Conservation (phyloP, 1,140 invertebrate genomes). For the Scaptomyza graminum region DNA sequence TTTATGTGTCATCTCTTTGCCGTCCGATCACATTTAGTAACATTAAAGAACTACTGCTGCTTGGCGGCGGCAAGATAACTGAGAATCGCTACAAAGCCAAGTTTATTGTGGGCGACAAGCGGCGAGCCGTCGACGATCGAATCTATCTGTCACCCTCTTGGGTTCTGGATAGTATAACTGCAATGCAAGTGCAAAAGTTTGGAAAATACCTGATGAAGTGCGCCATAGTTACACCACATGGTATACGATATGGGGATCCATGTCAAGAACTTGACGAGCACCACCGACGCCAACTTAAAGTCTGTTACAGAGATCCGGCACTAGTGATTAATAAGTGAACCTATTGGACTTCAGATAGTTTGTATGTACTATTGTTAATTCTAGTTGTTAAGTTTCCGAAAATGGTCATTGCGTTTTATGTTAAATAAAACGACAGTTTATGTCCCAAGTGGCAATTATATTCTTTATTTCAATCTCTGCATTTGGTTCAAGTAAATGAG, state of each 20-base stretch:
- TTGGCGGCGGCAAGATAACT: constrained; percentile 84
- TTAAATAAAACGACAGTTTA: constrained; percentile 14
- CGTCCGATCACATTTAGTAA: constrained; percentile 78
- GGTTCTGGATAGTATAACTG: constrained; percentile 84
- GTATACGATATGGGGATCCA: constrained; percentile 55
- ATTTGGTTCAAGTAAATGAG: constrained; percentile 45
- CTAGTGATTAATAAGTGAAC: constrained; percentile 55
- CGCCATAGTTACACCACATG: constrained; percentile 58
- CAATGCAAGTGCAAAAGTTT: constrained; percentile 72
- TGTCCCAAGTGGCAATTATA: constrained; percentile 54
- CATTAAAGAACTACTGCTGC: constrained; percentile 84
- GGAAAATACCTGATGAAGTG: constrained; percentile 71
- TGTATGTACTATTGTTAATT: neutral
- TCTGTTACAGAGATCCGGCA: constrained; percentile 46
- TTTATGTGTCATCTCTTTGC: constrained; percentile 83
- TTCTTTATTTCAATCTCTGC: constrained; percentile 52
- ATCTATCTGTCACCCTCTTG: constrained; percentile 84
- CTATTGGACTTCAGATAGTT: neutral
- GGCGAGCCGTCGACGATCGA: constrained; percentile 59
- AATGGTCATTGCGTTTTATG: neutral
- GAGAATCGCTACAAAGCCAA: constrained; percentile 80
- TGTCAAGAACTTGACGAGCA: constrained; percentile 2
- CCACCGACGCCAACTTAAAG: neutral
- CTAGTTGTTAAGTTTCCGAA: constrained; percentile 3
- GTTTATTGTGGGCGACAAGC: constrained; percentile 84